Evolutionary conservation across 1,140 invertebrate genomes (phyloP).

Genomic region (Meloidogyne hapla): DNA sequence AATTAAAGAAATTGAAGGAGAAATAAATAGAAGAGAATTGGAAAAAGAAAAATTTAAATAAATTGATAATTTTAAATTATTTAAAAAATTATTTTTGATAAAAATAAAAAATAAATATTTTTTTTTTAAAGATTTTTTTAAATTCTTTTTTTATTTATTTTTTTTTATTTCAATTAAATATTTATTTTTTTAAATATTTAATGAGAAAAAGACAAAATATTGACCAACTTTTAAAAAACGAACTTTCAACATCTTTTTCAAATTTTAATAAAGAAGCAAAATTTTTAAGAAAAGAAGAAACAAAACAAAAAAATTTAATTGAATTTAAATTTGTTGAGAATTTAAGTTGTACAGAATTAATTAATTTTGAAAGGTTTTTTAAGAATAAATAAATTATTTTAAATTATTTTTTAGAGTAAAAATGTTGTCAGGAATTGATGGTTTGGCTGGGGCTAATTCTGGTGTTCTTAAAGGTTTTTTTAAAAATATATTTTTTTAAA

Average conservation of each 20-base stretch:
- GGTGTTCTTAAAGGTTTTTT: conserved; percentile 35
- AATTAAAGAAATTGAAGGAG: conserved; percentile 5
- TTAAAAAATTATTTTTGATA: background rate
- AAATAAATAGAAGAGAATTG: background rate
- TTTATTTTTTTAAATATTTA: conserved; percentile 1
- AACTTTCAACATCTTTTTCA: conserved; percentile 6
- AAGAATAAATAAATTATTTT: background rate
- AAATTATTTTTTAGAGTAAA: conserved; percentile 9
- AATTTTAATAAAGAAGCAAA: background rate
- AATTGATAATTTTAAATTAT: too few species aligned
- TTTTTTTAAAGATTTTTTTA: background rate
- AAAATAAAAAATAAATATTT: background rate
- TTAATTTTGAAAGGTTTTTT: conserved; percentile 24
- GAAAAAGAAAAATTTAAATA: background rate
- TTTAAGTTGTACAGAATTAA: conserved; percentile 7
- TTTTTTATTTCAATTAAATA: background rate
- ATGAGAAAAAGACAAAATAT: conserved; percentile 10
- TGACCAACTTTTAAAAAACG: conserved; percentile 17
- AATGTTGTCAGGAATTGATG: conserved; percentile 26
- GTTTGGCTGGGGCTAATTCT: conserved; percentile 34
- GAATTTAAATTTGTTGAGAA: background rate
- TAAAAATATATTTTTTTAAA: background rate
- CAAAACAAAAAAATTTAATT: background rate
- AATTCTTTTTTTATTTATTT: background rate
- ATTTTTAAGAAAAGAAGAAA: background rate